Base-by-base conservation (phyloP, 2,797 vertebrate species). In the Allobates femoralis region DNA sequence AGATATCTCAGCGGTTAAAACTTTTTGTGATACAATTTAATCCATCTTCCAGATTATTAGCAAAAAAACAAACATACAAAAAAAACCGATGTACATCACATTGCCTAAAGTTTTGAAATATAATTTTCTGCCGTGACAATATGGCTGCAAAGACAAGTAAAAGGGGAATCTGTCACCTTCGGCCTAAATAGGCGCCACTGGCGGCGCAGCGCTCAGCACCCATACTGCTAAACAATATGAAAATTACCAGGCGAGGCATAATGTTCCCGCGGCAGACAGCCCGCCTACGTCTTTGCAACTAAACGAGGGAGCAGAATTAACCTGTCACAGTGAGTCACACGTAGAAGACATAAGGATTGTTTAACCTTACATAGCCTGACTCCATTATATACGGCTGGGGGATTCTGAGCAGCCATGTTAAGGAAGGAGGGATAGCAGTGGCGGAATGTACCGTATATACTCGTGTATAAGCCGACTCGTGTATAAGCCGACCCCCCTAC, bases 301-400 rank as follows among this genome's bases (percentile, higher is more conserved):
- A 84, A 80, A 81, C 77, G 77, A 79, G 66, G 32, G 32, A 87
- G 77, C 76, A 76, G 69, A 84, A 87, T 87, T 84, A 87, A 87
- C 86, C 82, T 87, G 86, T 87, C 86, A 87, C 82, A 87, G 82
- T 76, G 86, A 84, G 82, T 87, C 86, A 87, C 67, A 51, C 37
- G 46, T 53, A 64, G 41, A 73, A 84, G 86, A 84, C 55, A 67
- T 55, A 21, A 51, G 82, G 34, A 87, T 67, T 37, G 53, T 66
- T 74, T 87, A 87, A 84, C 86, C 86, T 85, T 77, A 85, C 23
- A 81, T 81, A 84, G 82, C 86, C 86, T 32, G 58, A 75, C 66
- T 74, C 55, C 56, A 86, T 81, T 75, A 81, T 21, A 81, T 11
- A 77, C 51, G 53, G 81, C 74, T 18, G 55, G 58, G 55, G 71